Evolutionary conservation across 2,797 vertebrate species (phyloP).

Genomic region (Simalia tracyae): DNA sequence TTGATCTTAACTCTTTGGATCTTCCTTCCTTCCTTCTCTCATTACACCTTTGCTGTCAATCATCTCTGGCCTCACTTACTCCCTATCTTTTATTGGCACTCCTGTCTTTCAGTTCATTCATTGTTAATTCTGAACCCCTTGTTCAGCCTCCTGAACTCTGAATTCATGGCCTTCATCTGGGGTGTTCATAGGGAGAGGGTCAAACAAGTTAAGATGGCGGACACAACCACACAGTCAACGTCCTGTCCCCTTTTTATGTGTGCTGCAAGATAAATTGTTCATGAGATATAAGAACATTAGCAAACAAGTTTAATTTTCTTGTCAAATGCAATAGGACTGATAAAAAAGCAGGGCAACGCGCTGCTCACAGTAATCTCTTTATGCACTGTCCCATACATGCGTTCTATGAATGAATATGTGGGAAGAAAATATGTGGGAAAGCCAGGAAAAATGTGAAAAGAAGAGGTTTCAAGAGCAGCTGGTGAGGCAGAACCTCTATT

Average conservation of each 20-base stretch:
- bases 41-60: neutral
- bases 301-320: neutral
- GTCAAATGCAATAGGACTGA: neutral
- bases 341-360: neutral
- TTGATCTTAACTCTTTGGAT: neutral
- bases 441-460: neutral
- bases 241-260: neutral
- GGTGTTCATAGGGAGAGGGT: neutral
- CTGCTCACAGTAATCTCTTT: neutral
- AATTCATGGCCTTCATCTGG: neutral
- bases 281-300: neutral
- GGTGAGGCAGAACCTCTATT: neutral
- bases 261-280: neutral
- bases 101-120: neutral
- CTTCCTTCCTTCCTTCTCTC: neutral
- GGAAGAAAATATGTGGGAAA: neutral
- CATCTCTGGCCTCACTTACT: neutral
- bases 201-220: neutral
- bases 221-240: neutral
- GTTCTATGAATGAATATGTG: neutral
- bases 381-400: rapidly evolving
- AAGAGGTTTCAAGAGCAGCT: neutral
- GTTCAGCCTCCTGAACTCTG: neutral
- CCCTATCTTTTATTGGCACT: neutral
- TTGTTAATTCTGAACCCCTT: neutral